Evolutionary conservation across 2,888 invertebrate genomes (phyloP).

Genomic region (Eledona agricola): DNA sequence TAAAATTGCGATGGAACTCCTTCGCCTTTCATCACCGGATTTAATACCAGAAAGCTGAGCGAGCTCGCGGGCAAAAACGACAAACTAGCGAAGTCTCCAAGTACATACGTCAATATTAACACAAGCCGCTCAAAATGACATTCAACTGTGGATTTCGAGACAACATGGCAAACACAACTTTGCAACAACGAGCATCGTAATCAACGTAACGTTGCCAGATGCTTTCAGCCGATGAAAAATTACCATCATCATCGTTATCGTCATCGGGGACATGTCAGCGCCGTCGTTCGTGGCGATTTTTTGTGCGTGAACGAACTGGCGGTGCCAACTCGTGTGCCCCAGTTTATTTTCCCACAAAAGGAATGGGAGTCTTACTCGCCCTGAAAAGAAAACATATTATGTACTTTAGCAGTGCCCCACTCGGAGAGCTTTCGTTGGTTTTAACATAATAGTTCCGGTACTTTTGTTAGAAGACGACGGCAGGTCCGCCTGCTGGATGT

Average conservation of each 20-base stretch:
- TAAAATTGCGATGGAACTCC: slow-evolving; percentile 46
- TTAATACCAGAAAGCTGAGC: slow-evolving; percentile 51
- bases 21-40: slow-evolving; percentile 49
- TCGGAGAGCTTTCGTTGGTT: slow-evolving; percentile 37
- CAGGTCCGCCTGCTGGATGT: slow-evolving; percentile 44
- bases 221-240: slow-evolving; percentile 27
- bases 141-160: slow-evolving; percentile 47
- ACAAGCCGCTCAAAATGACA: slow-evolving; percentile 56
- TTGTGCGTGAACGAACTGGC: slow-evolving; percentile 24
- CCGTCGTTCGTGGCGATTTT: slow-evolving; percentile 17
- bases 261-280: slow-evolving; percentile 19
- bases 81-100: slow-evolving; percentile 49
- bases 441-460: slow-evolving; percentile 42
- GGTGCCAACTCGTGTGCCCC: slow-evolving; percentile 25
- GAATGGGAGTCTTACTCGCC: slow-evolving; percentile 27
- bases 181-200: slow-evolving; percentile 21
- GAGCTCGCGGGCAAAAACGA: slow-evolving; percentile 51
- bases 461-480: slow-evolving; percentile 39
- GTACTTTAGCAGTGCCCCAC: slow-evolving; percentile 33
- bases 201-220: slow-evolving; percentile 19
- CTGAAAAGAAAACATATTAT: slow-evolving; percentile 39
- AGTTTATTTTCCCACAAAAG: slow-evolving; percentile 24
- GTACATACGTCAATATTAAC: slow-evolving; percentile 59
- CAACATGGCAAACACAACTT: slow-evolving; percentile 34
- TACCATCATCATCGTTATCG: slow-evolving; percentile 21